Base-by-base conservation (phyloP, 2,113 vertebrate genomes). In the Cardinalis cardinalis region DNA sequence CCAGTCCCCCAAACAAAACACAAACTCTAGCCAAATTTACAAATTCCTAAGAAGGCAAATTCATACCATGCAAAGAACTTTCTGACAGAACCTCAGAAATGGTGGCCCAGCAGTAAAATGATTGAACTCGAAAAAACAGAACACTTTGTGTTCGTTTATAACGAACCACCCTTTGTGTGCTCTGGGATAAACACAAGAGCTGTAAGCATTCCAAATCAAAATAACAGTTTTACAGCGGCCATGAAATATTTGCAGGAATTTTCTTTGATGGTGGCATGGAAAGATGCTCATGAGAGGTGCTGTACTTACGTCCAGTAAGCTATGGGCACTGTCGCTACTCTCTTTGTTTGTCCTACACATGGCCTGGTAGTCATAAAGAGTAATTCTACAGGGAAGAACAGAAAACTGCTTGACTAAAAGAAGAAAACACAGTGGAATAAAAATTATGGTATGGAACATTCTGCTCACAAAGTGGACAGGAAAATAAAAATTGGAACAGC, bases 321-420 rank as follows among this genome's bases (percentile, higher is more conserved):
- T 98, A 83, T 97, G 98, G 93, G 99, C 99, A 55, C 98, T 97
- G 91, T 98, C 99, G 38, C 98, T 99, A 75, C 99, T 99, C 88
- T 99, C 99, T 84, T 98, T 98, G 94, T 96, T 98, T 92, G 99
- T 98, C 97, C 98, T 98, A 80, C 99, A 99, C 94, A 99, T 98
- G 96, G 99, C 99, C 93, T 99, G 99, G 96, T 99, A 99, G 98
- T 99, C 99, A 94, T 99, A 99, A 63, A 99, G 98, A 31, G 98
- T 99, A 88, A 99, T 99, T 97, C 99, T 99, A 91, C 9, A 74
- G 72, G 95, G 81, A 79, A 96, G 88, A 94, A 94, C 93, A 59
- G 89, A 95, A 97, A 95, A 97, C 52, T 83, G 68, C 85, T 97
- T 97, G 88, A 97, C 88, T 94, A 95, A 92, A 95, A 94, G 81